Percentiles rank a stretch among this genome's conserved stretches.
phyloP scores from a whole-genome alignment of 2,113 vertebrate species.

The Nannospalax galili region DNA sequence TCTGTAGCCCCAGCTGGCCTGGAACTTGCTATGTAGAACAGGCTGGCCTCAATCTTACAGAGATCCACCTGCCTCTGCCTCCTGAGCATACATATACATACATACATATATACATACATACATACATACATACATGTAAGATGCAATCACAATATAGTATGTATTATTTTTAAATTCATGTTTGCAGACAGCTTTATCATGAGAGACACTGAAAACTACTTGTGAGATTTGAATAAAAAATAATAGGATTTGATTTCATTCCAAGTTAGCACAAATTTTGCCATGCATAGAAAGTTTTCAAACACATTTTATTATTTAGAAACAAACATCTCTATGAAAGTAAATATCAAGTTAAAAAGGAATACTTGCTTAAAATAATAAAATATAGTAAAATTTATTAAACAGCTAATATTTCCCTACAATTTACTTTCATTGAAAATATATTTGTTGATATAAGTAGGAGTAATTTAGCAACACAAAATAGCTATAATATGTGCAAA shows the following conservation, averaged over 20 bases:
- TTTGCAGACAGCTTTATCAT: not conserved
- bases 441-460: slow-evolving; percentile 70
- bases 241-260: slow-evolving; percentile 26
- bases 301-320: slow-evolving; percentile 45
- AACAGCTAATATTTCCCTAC: not conserved
- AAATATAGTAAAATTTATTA: slow-evolving; percentile 46
- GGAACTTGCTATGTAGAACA: too few species aligned
- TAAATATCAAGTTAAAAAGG: slow-evolving; percentile 65
- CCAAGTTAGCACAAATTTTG: not conserved
- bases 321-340: slow-evolving; percentile 77
- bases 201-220: not conserved
- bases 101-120: too few species aligned
- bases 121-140: too few species aligned
- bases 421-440: slow-evolving; percentile 72
- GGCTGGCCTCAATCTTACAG: too few species aligned
- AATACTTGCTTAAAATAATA: slow-evolving; percentile 24
- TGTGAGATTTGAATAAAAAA: slow-evolving; percentile 43
- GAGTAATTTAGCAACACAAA: slow-evolving; percentile 48
- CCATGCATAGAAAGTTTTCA: not conserved
- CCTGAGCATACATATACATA: too few species aligned
- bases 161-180: not conserved
- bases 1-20: too few species aligned
- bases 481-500: not conserved
- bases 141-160: too few species aligned
- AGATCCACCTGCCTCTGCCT: too few species aligned